These are phyloP conservation scores for Calyptommatus sinebrachiatus DNA, from an alignment of 2,113 vertebrate genomes.

Conservation along the genomic window DNA sequence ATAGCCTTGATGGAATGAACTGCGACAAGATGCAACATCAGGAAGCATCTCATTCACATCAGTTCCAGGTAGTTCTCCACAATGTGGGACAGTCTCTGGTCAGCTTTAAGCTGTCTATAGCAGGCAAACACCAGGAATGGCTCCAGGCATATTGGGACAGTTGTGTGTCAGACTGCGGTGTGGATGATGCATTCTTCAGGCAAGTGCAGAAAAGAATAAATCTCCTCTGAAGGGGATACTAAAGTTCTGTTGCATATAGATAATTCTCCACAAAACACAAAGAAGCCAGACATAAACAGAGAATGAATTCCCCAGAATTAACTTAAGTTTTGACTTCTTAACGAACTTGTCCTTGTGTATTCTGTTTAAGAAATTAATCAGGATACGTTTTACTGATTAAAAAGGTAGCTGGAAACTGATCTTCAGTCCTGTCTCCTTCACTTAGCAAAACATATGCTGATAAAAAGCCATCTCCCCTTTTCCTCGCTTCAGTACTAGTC, in stretches of 20 bases:
- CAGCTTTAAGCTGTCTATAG: too few relatives aligned
- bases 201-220: too few relatives aligned
- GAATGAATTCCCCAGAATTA: conserved; percentile 32
- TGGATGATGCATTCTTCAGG: too few relatives aligned
- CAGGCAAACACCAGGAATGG: too few relatives aligned
- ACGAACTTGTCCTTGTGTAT: conserved; percentile 18
- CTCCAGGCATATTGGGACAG: too few relatives aligned
- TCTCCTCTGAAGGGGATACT: too few relatives aligned
- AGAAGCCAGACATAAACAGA: conserved; percentile 1
- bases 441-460: conserved; percentile 20
- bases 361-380: conserved; percentile 15
- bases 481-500: background rate
- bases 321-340: conserved; percentile 30
- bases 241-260: background rate
- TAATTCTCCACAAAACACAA: conserved; percentile 11
- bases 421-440: conserved; percentile 32
- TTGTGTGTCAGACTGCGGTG: too few relatives aligned
- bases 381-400: conserved; percentile 45
- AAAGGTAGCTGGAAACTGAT: conserved; percentile 38
- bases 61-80: too few relatives aligned
- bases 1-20: too few relatives aligned
- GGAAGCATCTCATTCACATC: too few relatives aligned
- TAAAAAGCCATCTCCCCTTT: background rate
- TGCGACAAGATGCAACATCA: too few relatives aligned
- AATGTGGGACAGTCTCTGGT: too few relatives aligned